Base-by-base conservation (phyloP, 2,113 vertebrate genomes). In the Takifugu flavidus region DNA sequence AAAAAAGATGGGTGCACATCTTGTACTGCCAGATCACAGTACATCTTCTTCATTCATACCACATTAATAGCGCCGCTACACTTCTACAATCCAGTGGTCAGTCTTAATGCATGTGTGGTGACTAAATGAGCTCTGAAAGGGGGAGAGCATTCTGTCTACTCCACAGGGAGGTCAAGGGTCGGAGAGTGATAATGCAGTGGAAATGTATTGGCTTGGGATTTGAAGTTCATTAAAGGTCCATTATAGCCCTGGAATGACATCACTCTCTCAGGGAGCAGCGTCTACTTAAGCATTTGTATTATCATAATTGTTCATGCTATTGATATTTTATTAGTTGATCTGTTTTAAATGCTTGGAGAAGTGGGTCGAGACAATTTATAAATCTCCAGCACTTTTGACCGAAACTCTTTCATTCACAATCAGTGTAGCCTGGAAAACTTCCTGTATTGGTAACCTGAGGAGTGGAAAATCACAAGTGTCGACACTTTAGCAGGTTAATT, bases 161-260 rank as follows among this genome's bases (percentile, higher is more conserved):
- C 78, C 70, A 65, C 62, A 34, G 74, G 70, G 87, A 77, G 79
- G 81, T 81, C 78, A 87, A 67, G 69, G 84, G 81, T 87, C 84
- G 83, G 70, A 66, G 70, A 69, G 74, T 45, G 62, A 80, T 89
- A 85, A 89, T 85, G 86, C 79, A 78, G 84, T 79, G 75, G 78
- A 77, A 84, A 84, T 85, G 79, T 74, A 81, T 56, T 67, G 72
- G 55, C 80, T 51, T 74, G 79, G 82, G 80, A 81, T 75, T 86
- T 70, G 65, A 74, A 84, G 79, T 85, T 89, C 78, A 86, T 87
- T 87, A 89, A 70, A 80, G 67, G 65, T 82, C 77, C 84, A 87
- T 87, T 83, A 86, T 62, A 76, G 56, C 49, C 65, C 69, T 67
- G 85, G 79, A 85, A 76, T 87, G 87, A 82, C 84, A 85, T 77